phyloP scores from a whole-genome alignment of 2,113 vertebrate species.

The Microcebus jonahi region DNA sequence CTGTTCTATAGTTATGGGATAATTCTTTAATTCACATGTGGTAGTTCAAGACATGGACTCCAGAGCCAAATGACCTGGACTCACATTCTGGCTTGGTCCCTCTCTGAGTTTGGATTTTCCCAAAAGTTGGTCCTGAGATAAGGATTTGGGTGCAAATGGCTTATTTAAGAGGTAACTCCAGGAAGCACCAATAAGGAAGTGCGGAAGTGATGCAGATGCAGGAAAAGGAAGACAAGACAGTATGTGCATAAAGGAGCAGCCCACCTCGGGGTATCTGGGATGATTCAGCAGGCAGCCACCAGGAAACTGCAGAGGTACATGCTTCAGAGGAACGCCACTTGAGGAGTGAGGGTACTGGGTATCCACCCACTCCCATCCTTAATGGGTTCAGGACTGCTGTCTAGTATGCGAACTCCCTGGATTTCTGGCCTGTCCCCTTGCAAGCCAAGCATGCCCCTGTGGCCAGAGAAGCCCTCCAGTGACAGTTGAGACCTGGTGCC shows the following conservation, averaged over 20 bases:
- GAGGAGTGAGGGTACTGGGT: not conserved
- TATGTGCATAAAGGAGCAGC: not conserved
- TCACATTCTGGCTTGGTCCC: not conserved
- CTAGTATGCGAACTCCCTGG: not conserved
- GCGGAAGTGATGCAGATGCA: rapidly evolving
- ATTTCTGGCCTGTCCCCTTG: not conserved
- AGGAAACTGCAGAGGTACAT: not conserved
- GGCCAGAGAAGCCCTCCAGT: not conserved
- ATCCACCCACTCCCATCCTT: not conserved
- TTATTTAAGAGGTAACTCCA: not conserved
- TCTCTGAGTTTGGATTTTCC: not conserved
- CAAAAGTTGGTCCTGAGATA: not conserved
- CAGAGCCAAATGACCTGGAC: not conserved
- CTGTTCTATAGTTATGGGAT: not conserved
- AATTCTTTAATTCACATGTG: not conserved
- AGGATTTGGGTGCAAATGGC: not conserved
- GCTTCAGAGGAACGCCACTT: not conserved
- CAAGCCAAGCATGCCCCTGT: not conserved
- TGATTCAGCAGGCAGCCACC: not conserved
- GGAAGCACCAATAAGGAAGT: not conserved
- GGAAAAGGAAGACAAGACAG: not conserved
- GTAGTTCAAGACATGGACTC: not conserved
- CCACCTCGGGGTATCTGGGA: too few relatives aligned
- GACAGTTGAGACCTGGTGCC: not conserved
- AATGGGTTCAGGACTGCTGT: not conserved